Evolutionary conservation across 2,888 invertebrate species (phyloP).

Genomic region (Lobophora halterata): DNA sequence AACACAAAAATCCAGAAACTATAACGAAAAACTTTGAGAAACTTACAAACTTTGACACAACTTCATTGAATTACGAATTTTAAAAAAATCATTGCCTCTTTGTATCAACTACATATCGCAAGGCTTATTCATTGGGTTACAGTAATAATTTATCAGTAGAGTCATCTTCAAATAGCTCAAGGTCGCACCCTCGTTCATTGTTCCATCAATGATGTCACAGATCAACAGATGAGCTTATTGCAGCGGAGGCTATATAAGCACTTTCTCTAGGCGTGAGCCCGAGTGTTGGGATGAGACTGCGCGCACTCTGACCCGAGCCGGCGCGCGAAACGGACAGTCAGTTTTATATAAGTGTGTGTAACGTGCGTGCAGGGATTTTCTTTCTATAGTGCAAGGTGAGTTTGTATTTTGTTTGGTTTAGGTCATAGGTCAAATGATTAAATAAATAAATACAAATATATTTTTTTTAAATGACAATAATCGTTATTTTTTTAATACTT

Average conservation of each 20-base stretch:
- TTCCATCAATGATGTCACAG: constrained; percentile 50
- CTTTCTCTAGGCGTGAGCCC: constrained; percentile 67
- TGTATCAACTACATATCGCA: too few species aligned
- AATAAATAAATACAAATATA: constrained; percentile 1
- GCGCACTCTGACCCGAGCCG: constrained; percentile 70
- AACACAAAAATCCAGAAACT: too few species aligned
- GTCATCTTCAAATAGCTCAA: constrained; percentile 17
- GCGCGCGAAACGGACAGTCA: constrained; percentile 41
- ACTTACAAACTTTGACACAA: too few species aligned
- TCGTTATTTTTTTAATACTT: background rate
- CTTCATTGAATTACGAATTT: too few species aligned
- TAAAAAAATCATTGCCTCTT: too few species aligned
- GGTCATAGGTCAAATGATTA: constrained; percentile 4
- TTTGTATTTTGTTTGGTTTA: constrained; percentile 30
- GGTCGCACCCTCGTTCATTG: constrained; percentile 36
- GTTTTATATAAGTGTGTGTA: constrained; percentile 52
- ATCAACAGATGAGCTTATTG: constrained; percentile 47
- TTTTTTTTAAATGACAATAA: constrained; percentile 6
- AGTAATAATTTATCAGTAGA: too few species aligned
- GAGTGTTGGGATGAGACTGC: constrained; percentile 67
- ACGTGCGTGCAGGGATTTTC: constrained; percentile 59
- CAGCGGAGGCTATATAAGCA: constrained; percentile 74
- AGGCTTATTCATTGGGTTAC: too few species aligned
- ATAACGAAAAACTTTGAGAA: too few species aligned
- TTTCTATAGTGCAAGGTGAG: constrained; percentile 62